Conservation (phyloP, 2,888 invertebrate genomes). For the Dicranocentrus wangi region DNA sequence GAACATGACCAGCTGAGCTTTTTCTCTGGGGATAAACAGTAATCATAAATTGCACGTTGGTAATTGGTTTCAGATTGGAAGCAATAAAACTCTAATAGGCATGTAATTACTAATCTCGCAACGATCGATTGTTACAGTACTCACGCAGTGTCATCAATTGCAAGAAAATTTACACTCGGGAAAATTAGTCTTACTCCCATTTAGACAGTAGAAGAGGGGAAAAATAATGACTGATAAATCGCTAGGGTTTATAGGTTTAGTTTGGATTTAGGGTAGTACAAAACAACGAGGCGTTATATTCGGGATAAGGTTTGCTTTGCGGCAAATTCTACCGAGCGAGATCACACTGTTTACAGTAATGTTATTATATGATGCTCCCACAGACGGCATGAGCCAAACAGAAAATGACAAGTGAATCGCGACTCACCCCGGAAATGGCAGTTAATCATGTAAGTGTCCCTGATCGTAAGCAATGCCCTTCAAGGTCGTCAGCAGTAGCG, state of each 20-base stretch:
- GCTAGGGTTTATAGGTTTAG: too few species aligned
- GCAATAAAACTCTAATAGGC: too few species aligned
- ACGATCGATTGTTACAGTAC: too few species aligned
- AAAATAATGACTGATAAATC: too few species aligned
- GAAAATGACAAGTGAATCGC: background rate
- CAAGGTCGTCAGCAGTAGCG: slow-evolving; percentile 36
- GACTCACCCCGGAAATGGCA: slow-evolving; percentile 28
- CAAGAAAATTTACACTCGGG: too few species aligned
- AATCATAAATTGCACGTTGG: too few species aligned
- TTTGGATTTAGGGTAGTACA: too few species aligned
- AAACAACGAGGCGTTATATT: too few species aligned
- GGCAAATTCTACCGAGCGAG: background rate
- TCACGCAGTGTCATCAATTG: background rate
- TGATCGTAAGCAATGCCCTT: slow-evolving; percentile 12
- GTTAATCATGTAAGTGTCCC: slow-evolving; percentile 28
- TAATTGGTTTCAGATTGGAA: too few species aligned
- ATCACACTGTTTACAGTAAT: background rate
- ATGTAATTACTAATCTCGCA: too few species aligned
- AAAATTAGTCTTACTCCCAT: background rate
- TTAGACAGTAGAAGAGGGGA: background rate
- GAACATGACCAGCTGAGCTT: slow-evolving; percentile 24
- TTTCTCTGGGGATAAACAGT: too few species aligned
- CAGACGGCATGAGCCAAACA: background rate
- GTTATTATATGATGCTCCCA: too few species aligned
- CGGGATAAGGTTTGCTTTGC: background rate